These are phyloP conservation scores for Heteronetta atricapilla DNA, from an alignment of 2,113 vertebrate species.

Conservation along the genomic window DNA sequence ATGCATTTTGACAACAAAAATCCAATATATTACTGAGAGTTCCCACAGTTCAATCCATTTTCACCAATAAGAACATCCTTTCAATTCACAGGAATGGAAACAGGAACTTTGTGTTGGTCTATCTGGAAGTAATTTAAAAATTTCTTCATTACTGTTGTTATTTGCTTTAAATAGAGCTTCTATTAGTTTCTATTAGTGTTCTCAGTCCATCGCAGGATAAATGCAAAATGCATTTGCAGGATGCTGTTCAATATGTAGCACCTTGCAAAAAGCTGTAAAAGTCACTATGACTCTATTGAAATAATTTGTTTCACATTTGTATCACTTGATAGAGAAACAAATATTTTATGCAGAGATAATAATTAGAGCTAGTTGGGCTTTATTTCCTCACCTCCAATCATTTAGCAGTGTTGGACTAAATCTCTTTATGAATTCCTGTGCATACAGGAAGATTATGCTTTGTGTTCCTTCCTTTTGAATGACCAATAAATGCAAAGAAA, in stretches of 20 bases:
- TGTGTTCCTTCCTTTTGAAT: background rate
- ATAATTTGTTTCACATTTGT: background rate
- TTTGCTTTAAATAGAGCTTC: background rate
- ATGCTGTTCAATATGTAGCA: background rate
- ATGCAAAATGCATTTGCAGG: background rate
- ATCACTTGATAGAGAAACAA: background rate
- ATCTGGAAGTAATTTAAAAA: background rate
- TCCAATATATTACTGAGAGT: background rate
- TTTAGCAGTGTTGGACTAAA: background rate
- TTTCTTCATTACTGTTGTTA: background rate
- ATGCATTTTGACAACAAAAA: background rate
- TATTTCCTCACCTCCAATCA: background rate
- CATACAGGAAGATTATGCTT: background rate
- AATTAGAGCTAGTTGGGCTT: background rate
- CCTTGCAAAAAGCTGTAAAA: background rate
- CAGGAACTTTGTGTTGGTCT: background rate
- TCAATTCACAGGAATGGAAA: background rate
- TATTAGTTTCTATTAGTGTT: background rate
- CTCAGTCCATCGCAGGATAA: background rate
- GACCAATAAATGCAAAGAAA: background rate
- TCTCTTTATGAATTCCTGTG: background rate
- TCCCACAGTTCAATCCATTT: background rate
- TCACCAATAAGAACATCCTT: background rate
- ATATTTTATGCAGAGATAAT: background rate
- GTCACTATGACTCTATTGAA: background rate